Base-by-base conservation (phyloP, 2,888 invertebrate species). In the Gymnoscelis rufifasciata region DNA sequence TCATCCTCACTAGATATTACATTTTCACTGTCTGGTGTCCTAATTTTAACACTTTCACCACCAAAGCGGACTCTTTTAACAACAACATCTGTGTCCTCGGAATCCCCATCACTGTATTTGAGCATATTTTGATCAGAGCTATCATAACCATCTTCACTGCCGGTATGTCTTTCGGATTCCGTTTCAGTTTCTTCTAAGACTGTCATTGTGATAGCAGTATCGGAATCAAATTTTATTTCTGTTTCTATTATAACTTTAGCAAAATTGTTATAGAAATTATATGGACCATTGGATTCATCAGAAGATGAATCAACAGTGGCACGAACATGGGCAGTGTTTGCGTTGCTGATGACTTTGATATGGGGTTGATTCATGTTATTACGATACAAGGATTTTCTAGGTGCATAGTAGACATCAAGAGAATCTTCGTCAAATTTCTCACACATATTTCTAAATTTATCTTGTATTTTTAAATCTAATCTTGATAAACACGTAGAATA, bases 21-120 rank as follows among this genome's bases (percentile, higher is more conserved):
- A 42, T 92, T 92, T 66, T 95, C 95, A 71, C 94, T 95, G 59
- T 95, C 95, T 0, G 95, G 95, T 8, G 95, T 95, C 52, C 95
- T 86, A 76, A 95, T 90, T 84, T 95, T 95, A 2, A 95, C 93
- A 54, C 94, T 90, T 79, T 95, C 95, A n/a, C 95, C 95, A 3
- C 95, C 95, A 60, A 95, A 95, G 38, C 94, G 92, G 6, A 95
- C 95, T 64, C 94, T 90, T 68, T 94, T 91, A 13, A 92, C 88
- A 24, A 75, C 77, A 10, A 84, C 88, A 45, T 89, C 89, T 7
- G 81, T 87, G 52, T 92, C 92, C 43, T 91, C 91, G 0, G 90
- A 88, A 43, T 91, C 91, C 24, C 89, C 91, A 28, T 91, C 91
- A 41, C 92, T 86, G 41, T 92, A 90, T 62, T 90, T 90, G 24